Evolutionary conservation across 2,113 vertebrate genomes (phyloP).

Genomic region (Gasterosteus aculeatus): DNA sequence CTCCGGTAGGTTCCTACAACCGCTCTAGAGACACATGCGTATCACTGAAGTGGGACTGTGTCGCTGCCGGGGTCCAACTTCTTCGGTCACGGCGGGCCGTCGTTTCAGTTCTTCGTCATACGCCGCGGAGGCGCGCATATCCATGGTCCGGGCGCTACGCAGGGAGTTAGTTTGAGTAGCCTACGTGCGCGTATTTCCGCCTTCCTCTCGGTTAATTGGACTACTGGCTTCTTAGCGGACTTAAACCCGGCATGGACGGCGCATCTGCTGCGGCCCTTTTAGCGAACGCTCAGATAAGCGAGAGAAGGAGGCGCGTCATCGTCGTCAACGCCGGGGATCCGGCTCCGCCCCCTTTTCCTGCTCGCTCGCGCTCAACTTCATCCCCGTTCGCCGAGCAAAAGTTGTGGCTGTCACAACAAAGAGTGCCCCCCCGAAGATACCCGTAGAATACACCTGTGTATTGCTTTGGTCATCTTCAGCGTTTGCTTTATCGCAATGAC

Average conservation of each 20-base stretch:
- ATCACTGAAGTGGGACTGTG: conserved; percentile 1
- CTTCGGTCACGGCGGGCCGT: conserved; percentile 44
- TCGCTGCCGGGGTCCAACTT: conserved; percentile 29
- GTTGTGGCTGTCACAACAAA: not conserved
- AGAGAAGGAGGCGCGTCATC: not conserved
- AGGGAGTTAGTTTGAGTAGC: not conserved
- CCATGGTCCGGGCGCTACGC: conserved; percentile 36
- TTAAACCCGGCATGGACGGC: conserved; percentile 47
- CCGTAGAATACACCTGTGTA: too few relatives aligned
- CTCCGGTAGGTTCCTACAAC: not conserved
- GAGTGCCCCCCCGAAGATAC: too few relatives aligned
- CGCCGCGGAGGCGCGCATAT: conserved; percentile 25
- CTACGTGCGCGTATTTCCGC: conserved; percentile 36
- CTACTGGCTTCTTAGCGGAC: conserved; percentile 67
- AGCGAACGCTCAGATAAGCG: conserved; percentile 7
- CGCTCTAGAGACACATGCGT: conserved; percentile 20
- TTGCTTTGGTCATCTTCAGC: too few relatives aligned
- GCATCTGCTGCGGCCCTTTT: conserved; percentile 36
- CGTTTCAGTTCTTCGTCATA: conserved; percentile 18
- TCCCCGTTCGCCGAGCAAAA: not conserved
- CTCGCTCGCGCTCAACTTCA: not conserved
- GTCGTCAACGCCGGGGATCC: conserved; percentile 56
- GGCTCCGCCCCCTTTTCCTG: conserved; percentile 59
- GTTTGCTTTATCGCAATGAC: too few relatives aligned
- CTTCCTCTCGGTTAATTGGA: conserved; percentile 65